phyloP scores from a whole-genome alignment of 2,888 invertebrate genomes.

The Hoplodrina blanda region DNA sequence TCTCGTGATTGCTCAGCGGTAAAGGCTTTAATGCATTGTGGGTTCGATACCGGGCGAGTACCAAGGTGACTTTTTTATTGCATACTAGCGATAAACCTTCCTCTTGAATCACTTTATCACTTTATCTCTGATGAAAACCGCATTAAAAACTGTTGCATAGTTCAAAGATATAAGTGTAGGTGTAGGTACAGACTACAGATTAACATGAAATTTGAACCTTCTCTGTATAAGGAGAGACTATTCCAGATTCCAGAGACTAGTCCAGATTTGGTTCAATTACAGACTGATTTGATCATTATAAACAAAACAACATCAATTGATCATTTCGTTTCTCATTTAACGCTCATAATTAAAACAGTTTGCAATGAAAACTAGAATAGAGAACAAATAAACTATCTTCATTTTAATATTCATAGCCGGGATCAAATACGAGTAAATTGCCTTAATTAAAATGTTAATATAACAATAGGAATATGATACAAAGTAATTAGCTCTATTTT shows the following conservation, averaged over 20 bases:
- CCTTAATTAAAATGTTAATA: slow-evolving; percentile 29
- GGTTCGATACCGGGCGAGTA: too few species aligned
- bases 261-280: neutral
- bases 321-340: neutral
- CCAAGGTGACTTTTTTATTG: too few species aligned
- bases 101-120: too few species aligned
- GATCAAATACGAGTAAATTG: slow-evolving; percentile 24
- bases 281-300: neutral
- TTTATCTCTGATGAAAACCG: too few species aligned
- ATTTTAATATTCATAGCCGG: slow-evolving; percentile 32
- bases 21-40: too few species aligned
- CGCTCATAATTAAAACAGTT: neutral
- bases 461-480: slow-evolving; percentile 35
- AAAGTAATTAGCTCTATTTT: slow-evolving; percentile 23
- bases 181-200: neutral
- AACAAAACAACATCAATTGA: neutral
- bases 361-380: slow-evolving; percentile 5
- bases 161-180: too few species aligned
- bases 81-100: too few species aligned
- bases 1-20: too few species aligned
- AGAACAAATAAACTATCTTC: slow-evolving; percentile 9
- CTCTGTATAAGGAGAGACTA: neutral
- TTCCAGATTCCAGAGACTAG: too few species aligned
- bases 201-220: neutral
- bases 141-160: too few species aligned